These are phyloP conservation scores for Brachyopa scutellaris DNA, from an alignment of 2,888 invertebrate species.

Conservation along the genomic window DNA sequence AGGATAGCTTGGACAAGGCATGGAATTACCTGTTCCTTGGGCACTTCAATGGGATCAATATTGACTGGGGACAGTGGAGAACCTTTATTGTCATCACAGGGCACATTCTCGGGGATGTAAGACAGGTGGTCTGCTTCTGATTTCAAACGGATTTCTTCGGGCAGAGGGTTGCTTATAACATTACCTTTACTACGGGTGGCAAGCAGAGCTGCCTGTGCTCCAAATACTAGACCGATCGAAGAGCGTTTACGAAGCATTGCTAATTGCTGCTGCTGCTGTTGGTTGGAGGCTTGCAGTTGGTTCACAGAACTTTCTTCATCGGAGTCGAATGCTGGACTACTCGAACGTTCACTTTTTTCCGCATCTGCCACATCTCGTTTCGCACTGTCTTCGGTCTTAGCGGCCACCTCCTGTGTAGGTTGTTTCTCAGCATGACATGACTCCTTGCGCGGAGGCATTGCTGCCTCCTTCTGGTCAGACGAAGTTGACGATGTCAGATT, in stretches of 20 bases:
- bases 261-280: conserved; percentile 77
- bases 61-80: conserved; percentile 79
- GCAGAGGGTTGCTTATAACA: conserved; percentile 67
- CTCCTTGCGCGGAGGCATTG: conserved; percentile 37
- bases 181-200: conserved; percentile 78
- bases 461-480: conserved; percentile 75
- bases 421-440: conserved; percentile 47
- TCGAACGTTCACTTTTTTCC: conserved; percentile 91
- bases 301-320: conserved; percentile 93
- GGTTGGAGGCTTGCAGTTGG: conserved; percentile 81
- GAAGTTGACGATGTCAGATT: conserved; percentile 75
- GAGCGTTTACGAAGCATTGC: conserved; percentile 80
- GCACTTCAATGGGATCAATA: conserved; percentile 80
- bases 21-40: conserved; percentile 80
- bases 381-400: conserved; percentile 74
- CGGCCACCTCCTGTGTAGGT: conserved; percentile 56
- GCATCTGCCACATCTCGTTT: conserved; percentile 82
- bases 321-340: conserved; percentile 96
- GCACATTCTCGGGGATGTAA: conserved; percentile 55
- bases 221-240: conserved; percentile 81
- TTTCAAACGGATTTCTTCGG: conserved; percentile 67
- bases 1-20: conserved; percentile 86
- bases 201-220: conserved; percentile 80
- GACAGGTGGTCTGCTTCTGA: conserved; percentile 51
- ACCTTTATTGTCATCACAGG: conserved; percentile 53